phyloP scores from a whole-genome alignment of 1,140 invertebrate species.

The Drosophila littoralis region DNA sequence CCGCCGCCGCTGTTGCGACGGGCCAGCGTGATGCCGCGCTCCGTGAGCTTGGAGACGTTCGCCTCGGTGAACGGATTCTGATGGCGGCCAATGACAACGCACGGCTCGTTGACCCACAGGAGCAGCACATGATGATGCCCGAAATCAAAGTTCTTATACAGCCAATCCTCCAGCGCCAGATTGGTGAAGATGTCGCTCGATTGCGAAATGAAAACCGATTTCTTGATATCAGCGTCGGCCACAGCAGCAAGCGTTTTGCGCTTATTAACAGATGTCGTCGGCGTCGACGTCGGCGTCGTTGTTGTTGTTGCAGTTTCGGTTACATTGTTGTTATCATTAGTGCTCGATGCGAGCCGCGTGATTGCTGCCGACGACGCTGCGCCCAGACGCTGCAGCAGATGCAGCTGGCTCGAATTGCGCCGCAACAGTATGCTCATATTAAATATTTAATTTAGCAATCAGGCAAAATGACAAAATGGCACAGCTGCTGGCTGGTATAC shows the following conservation, averaged over 20 bases:
- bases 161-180: constrained; percentile 97
- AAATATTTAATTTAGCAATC: constrained; percentile 18
- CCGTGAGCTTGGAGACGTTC: constrained; percentile 88
- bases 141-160: constrained; percentile 94
- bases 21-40: constrained; percentile 89
- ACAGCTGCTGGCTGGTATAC: constrained; percentile 11
- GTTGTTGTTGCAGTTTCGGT: constrained; percentile 13
- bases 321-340: constrained; percentile 28
- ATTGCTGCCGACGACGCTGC: constrained; percentile 42
- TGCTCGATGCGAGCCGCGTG: constrained; percentile 52
- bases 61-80: constrained; percentile 98
- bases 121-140: constrained; percentile 92
- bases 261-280: constrained; percentile 18
- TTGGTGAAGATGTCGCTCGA: constrained; percentile 95
- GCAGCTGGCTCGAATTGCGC: constrained; percentile 71
- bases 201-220: constrained; percentile 96
- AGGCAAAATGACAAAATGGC: constrained; percentile 6
- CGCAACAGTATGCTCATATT: constrained; percentile 65
- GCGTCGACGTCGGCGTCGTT: constrained; percentile 12
- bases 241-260: constrained; percentile 31
- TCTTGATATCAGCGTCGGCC: constrained; percentile 86
- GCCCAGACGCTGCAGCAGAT: constrained; percentile 56
- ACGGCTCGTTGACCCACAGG: constrained; percentile 96
- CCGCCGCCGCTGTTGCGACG: constrained; percentile 98
- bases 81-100: constrained; percentile 97